A percentile compares a stretch with the other conserved stretches of the same genome.
Evolutionary conservation across 2,797 vertebrate species (phyloP).

Genomic region (Salarias fasciatus): DNA sequence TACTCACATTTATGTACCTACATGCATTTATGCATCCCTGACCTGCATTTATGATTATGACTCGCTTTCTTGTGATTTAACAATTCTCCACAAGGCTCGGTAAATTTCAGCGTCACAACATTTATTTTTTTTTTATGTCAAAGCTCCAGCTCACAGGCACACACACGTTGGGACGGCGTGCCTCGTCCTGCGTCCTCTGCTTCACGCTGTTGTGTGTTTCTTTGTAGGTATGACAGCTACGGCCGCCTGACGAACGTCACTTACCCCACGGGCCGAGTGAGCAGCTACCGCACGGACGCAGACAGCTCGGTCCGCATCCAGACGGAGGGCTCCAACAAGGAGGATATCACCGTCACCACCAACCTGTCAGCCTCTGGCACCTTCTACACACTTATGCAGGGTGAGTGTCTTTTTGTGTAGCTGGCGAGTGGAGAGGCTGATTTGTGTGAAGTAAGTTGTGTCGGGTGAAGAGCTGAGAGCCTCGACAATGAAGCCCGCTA

Average conservation of each 20-base stretch:
- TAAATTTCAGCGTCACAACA: not conserved
- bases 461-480: not conserved
- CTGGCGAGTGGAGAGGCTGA: conserved; percentile 23
- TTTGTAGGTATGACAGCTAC: conserved; percentile 92
- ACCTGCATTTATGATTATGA: conserved; percentile 28
- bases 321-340: conserved; percentile 94
- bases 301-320: conserved; percentile 94
- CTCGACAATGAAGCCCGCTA: not conserved
- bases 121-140: conserved; percentile 40
- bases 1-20: conserved; percentile 36
- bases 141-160: conserved; percentile 19
- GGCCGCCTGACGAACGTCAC: conserved; percentile 97
- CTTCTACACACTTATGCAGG: conserved; percentile 97
- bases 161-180: conserved; percentile 18
- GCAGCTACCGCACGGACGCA: conserved; percentile 93
- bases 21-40: conserved; percentile 35
- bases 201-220: no score
- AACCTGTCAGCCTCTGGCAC: conserved; percentile 96
- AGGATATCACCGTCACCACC: conserved; percentile 96
- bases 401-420: conserved; percentile 74
- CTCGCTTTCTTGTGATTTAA: conserved; percentile 21
- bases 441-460: conserved; percentile 7
- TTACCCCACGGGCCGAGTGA: conserved; percentile 95
- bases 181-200: conserved; percentile 16
- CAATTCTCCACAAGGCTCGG: conserved; percentile 13